Evolutionary conservation across 2,888 invertebrate species (phyloP).

Genomic region (Conchocele bisecta): DNA sequence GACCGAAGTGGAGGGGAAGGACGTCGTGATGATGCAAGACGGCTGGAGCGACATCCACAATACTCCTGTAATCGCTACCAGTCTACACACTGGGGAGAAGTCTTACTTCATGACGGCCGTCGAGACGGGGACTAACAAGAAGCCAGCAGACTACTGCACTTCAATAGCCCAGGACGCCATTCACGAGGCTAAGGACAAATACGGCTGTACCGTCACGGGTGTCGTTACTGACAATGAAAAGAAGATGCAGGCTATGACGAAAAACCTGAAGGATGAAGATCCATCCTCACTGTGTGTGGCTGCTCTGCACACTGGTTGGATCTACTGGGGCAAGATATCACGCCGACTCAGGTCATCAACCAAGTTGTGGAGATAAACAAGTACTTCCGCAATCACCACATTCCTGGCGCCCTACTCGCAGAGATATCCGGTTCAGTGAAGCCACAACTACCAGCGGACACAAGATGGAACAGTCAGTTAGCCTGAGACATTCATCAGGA

Average conservation of each 20-base stretch:
- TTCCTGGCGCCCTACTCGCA: constrained; percentile 9
- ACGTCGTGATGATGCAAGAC: constrained; percentile 32
- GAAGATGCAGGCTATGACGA: constrained; percentile 21
- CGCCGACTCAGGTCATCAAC: constrained; percentile 27
- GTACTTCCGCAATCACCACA: constrained; percentile 46
- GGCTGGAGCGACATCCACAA: constrained; percentile 50
- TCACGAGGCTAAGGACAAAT: constrained; percentile 20
- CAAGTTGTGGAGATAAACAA: constrained; percentile 38
- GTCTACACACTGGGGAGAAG: constrained; percentile 23
- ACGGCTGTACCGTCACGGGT: constrained; percentile 21
- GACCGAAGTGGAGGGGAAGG: constrained; percentile 34
- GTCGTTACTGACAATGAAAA: constrained; percentile 42
- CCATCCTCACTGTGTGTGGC: constrained; percentile 27
- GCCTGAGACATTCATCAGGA: constrained; percentile 19
- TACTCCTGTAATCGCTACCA: constrained; percentile 34
- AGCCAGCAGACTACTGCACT: constrained; percentile 35
- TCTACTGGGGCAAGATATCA: constrained; percentile 34
- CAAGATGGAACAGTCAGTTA: constrained; percentile 42
- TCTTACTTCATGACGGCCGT: constrained; percentile 35
- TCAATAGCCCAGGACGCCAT: constrained; percentile 29
- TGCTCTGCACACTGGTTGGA: constrained; percentile 38
- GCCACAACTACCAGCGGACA: constrained; percentile 21
- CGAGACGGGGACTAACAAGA: constrained; percentile 34
- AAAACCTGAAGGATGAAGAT: constrained; percentile 9
- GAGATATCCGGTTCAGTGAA: constrained; percentile 21